Evolutionary conservation across 1,140 invertebrate genomes (phyloP).

Genomic region (Himalopsyche phryganea): DNA sequence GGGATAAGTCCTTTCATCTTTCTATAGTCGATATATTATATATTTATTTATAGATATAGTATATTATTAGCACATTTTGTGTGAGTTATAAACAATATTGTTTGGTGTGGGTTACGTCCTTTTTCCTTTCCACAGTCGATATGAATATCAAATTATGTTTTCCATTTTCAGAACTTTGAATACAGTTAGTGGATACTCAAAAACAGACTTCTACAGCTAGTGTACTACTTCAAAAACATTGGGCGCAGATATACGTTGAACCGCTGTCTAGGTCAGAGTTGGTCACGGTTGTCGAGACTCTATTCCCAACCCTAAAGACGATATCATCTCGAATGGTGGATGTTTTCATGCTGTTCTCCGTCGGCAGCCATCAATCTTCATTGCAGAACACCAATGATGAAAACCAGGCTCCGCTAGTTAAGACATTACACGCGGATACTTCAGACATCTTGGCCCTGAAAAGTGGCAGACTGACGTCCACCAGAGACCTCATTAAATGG

Average conservation of each 20-base stretch:
- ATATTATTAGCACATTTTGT: too few species aligned
- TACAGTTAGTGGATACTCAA: slow-evolving; percentile 56
- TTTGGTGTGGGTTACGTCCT: too few species aligned
- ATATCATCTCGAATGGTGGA: slow-evolving; percentile 76
- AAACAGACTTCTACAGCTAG: slow-evolving; percentile 62
- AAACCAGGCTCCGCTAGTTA: slow-evolving; percentile 37
- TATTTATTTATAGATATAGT: too few species aligned
- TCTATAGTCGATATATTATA: too few species aligned
- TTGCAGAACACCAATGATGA: slow-evolving; percentile 39
- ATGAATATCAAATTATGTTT: too few species aligned
- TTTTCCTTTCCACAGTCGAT: too few species aligned
- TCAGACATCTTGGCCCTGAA: slow-evolving; percentile 40
- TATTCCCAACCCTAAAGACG: slow-evolving; percentile 71
- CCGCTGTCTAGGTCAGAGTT: slow-evolving; percentile 73
- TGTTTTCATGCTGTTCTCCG: slow-evolving; percentile 79
- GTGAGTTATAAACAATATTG: too few species aligned
- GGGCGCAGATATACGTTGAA: slow-evolving; percentile 78
- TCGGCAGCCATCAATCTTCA: slow-evolving; percentile 59
- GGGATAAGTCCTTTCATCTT: too few species aligned
- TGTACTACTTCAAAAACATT: slow-evolving; percentile 74
- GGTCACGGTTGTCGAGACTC: slow-evolving; percentile 59
- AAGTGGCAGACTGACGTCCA: slow-evolving; percentile 66
- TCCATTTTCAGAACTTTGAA: slow-evolving; percentile 56
- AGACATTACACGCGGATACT: slow-evolving; percentile 32
- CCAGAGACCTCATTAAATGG: slow-evolving; percentile 91